A percentile compares a stretch with the other conserved stretches of the same genome.
Conservation (phyloP, 2,113 vertebrate genomes). For the Sapayoa aenigma region DNA sequence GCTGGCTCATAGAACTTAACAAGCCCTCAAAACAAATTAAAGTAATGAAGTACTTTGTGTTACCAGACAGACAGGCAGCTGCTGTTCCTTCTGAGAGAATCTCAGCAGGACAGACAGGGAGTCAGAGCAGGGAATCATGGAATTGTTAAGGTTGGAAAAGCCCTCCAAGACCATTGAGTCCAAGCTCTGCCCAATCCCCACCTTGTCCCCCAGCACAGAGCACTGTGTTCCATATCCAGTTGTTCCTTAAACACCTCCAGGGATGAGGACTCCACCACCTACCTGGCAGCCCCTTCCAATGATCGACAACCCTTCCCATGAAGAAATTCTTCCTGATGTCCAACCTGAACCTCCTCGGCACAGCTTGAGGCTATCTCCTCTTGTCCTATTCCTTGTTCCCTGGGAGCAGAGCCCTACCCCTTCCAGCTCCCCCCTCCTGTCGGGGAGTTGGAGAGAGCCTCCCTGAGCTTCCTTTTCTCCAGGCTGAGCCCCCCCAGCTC, state of each 20-base stretch:
- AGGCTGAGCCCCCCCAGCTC: not conserved
- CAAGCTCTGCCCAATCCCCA: not conserved
- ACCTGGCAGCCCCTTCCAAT: not conserved
- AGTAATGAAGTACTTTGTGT: not conserved
- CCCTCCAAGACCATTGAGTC: not conserved
- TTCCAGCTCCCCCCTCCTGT: not conserved
- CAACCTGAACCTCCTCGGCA: not conserved
- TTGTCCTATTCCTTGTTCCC: not conserved
- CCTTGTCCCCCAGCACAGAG: not conserved
- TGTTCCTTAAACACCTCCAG: not conserved
- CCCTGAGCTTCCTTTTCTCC: not conserved
- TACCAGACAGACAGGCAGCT: conserved; percentile 30
- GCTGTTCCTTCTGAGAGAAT: not conserved
- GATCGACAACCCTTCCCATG: not conserved
- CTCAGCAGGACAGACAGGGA: not conserved
- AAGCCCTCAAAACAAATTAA: conserved; percentile 57
- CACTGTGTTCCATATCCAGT: not conserved
- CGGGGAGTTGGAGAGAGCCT: not conserved
- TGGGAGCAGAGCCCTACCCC: not conserved
- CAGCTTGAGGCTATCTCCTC: not conserved
- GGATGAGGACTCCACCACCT: no score
- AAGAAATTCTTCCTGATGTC: not conserved
- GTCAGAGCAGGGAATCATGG: not conserved
- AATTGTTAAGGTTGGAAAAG: not conserved
- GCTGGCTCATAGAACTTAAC: conserved; percentile 36